phyloP scores from a whole-genome alignment of 2,888 invertebrate genomes.

The Pediacus dermestoides region DNA sequence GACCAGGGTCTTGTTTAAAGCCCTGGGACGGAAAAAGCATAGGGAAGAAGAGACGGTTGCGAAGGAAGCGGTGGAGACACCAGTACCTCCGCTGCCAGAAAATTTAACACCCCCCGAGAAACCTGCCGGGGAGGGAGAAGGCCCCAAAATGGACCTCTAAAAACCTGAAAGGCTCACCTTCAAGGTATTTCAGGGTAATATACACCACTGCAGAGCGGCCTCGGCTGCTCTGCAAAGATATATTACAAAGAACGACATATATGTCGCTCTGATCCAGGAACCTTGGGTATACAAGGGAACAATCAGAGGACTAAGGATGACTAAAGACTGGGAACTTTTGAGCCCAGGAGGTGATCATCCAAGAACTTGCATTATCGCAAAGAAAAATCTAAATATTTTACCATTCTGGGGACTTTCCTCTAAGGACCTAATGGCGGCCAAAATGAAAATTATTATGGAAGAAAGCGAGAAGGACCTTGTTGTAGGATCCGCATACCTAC shows the following conservation, averaged over 20 bases:
- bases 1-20: too few relatives aligned
- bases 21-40: too few relatives aligned
- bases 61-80: too few relatives aligned
- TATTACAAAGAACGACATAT: background rate
- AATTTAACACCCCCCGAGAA: too few relatives aligned
- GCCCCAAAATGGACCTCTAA: too few relatives aligned
- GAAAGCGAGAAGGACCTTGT: slow-evolving; percentile 4
- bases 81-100: too few relatives aligned
- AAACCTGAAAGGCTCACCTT: too few relatives aligned
- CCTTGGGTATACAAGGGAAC: background rate
- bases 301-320: slow-evolving; percentile 4
- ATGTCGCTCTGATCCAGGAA: slow-evolving; percentile 9
- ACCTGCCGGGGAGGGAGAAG: too few relatives aligned
- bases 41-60: too few relatives aligned
- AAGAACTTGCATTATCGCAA: background rate
- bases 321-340: background rate
- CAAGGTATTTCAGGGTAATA: background rate
- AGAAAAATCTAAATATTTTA: background rate
- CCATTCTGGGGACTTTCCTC: slow-evolving; percentile 4
- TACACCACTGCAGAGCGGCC: background rate
- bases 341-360: background rate
- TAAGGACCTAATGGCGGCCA: slow-evolving; percentile 4
- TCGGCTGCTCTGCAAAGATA: background rate
- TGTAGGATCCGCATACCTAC: slow-evolving; percentile 8
- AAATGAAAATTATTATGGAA: background rate